phyloP scores from a whole-genome alignment of 1,140 invertebrate genomes.

The Oryctes rhinoceros region DNA sequence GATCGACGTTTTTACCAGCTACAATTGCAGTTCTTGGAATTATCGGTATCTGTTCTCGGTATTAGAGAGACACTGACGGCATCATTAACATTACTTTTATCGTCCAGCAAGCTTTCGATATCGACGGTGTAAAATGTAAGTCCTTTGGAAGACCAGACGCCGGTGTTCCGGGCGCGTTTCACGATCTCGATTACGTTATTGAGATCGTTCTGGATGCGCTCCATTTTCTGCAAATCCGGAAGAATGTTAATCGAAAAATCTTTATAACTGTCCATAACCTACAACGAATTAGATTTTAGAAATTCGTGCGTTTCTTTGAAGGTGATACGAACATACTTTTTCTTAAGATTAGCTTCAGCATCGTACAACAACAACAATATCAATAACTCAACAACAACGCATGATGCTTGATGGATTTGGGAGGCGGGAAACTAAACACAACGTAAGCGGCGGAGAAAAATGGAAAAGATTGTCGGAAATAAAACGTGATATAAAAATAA shows the following conservation, averaged over 20 bases:
- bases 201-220: constrained; percentile 52
- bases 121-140: constrained; percentile 53
- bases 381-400: neutral
- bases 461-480: too few species aligned
- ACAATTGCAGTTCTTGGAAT: neutral
- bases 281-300: constrained; percentile 39
- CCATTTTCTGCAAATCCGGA: constrained; percentile 53
- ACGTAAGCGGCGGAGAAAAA: neutral
- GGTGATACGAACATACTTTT: constrained; percentile 7
- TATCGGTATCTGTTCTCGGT: neutral
- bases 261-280: constrained; percentile 57
- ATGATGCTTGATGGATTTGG: neutral
- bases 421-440: neutral
- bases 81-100: neutral
- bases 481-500: too few species aligned
- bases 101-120: constrained; percentile 6
- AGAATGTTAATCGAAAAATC: constrained; percentile 51
- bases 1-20: neutral
- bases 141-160: constrained; percentile 51
- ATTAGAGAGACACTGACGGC: neutral
- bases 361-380: neutral
- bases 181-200: constrained; percentile 55
- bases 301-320: neutral
- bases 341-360: neutral
- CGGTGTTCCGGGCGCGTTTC: constrained; percentile 49